Evolutionary conservation across 2,797 vertebrate species (phyloP).

Genomic region (Discoglossus pictus): DNA sequence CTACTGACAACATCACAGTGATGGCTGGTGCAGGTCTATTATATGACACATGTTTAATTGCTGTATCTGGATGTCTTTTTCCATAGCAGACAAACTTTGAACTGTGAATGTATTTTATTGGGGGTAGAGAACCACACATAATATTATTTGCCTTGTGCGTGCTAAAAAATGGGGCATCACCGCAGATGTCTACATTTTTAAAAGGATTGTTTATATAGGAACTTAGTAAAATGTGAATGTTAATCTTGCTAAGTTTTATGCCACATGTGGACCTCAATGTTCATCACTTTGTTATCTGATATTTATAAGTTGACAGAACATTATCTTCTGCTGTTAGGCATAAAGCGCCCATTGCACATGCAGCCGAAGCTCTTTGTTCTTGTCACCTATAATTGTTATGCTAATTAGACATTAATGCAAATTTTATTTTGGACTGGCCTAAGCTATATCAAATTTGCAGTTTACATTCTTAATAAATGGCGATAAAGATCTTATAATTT

Average conservation of each 20-base stretch:
- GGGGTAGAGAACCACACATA: background rate
- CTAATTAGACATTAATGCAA: no score
- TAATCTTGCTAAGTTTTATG: background rate
- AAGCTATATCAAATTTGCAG: no score
- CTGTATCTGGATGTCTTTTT: constrained; percentile 22
- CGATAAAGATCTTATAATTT: no score
- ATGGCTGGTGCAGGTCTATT: constrained; percentile 10
- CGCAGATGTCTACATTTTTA: constrained; percentile 6
- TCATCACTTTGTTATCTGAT: no score
- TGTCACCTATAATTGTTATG: no score
- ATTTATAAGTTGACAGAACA: no score
- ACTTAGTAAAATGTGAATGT: constrained; percentile 21
- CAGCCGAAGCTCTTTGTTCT: no score
- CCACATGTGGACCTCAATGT: no score
- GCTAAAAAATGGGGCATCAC: background rate
- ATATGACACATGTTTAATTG: constrained; percentile 22
- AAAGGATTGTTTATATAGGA: constrained; percentile 5
- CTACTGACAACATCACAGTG: background rate
- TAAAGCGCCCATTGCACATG: no score
- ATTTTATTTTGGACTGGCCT: no score
- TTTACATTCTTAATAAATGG: no score
- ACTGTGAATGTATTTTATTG: constrained; percentile 40
- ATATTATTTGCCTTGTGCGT: constrained; percentile 11
- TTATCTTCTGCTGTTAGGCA: no score
- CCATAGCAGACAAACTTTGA: constrained; percentile 37